Evolutionary conservation across 2,888 invertebrate species (phyloP), one percentile per base, ranked within the genome.

Genomic region (Hemithea aestivaria): DNA sequence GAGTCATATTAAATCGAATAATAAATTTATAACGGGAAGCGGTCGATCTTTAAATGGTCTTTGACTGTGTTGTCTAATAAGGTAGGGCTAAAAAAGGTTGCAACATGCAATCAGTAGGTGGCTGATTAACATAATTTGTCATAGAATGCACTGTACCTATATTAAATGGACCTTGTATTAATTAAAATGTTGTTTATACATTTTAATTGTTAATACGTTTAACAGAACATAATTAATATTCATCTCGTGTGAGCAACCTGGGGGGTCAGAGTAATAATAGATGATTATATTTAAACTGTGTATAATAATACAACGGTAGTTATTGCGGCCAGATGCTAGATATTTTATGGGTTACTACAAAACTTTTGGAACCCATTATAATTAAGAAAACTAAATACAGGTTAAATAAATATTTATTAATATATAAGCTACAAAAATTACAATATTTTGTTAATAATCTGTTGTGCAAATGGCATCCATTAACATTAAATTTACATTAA

Each of bases 1-100:
- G 84, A 84, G 58, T 83, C 83, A 84, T 72, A 61, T 61, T 61
- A 51, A 63, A 67, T 64, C 55, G 55, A 63, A 55, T 65, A 61
- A 62, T 64, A 64, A 71, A 77, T 75, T 79, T 67, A 63, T 80
- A 83, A 81, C 83, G 81, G 85, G 84, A 84, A 81, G 79, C 71
- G 42, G 59, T 58, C 56, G 63, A 66, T 70, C 53, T 2, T 56
- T 52, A 65, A 66, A 68, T 82, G 82, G 82, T 79, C 81, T 80
- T 68, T 79, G 84, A 82, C 84, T 77, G 31, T 61, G 35, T 46
- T 33, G 43, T 44, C 34, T 36, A 29, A 38, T 47, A 48, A 35
- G 35, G 60, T 53, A 69, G 70, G 71, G 71, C 72, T 67, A 68
- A 58, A 16, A 5, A 16, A 16, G 16, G 16, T 16, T 16, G 16